Evolutionary conservation across 1,140 invertebrate genomes (phyloP).

Genomic region (Armadillidium nasatum): DNA sequence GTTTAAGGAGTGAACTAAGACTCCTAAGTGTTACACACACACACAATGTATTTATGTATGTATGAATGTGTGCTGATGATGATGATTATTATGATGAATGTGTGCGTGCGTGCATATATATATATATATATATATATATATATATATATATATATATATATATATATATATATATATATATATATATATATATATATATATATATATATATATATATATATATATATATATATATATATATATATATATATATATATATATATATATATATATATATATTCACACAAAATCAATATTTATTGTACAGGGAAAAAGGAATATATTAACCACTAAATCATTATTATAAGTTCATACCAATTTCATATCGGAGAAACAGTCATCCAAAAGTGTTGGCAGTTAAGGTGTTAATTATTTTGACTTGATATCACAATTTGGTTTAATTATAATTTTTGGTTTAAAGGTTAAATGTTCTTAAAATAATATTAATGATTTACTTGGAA

Average conservation of each 20-base stretch:
- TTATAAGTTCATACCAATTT: too few species aligned
- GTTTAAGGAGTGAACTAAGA: too few species aligned
- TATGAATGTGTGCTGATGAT: too few species aligned
- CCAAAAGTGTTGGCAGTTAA: too few species aligned
- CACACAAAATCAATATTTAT: background rate
- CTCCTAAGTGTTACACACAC: conserved; percentile 19
- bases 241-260: conserved; percentile 19
- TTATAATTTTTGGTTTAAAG: too few species aligned
- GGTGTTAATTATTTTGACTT: too few species aligned
- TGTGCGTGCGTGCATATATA: background rate
- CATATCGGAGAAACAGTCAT: background rate
- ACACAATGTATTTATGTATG: background rate
- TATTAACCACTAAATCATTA: too few species aligned
- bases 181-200: conserved; percentile 12
- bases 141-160: conserved; percentile 18
- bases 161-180: conserved; percentile 19
- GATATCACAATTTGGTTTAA: too few species aligned
- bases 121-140: conserved; percentile 17
- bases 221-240: conserved; percentile 18
- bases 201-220: conserved; percentile 18
- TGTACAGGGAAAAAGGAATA: too few species aligned
- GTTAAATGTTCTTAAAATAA: background rate
- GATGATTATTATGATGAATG: too few species aligned
- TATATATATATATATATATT: conserved; percentile 22
- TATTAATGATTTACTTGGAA: conserved; percentile 64